Evolutionary conservation across 2,113 vertebrate species (phyloP), one percentile per base, ranked within the genome.

Genomic region (Gambusia affinis): DNA sequence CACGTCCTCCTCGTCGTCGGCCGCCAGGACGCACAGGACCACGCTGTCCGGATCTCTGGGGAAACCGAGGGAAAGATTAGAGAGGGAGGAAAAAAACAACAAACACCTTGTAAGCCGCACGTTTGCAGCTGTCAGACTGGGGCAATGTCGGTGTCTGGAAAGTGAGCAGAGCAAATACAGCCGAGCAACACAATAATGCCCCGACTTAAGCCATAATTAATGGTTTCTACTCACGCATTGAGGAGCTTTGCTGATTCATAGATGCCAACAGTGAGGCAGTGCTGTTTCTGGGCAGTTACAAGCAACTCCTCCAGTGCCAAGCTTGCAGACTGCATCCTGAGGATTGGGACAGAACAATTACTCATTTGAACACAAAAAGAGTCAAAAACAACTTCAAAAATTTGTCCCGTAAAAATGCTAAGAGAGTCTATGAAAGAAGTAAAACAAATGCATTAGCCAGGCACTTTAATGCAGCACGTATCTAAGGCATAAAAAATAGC

Each of bases 31-130:
- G 30, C 97, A 99, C 60, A 99, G 88, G 2, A 98, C 96, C 76
- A 98, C 97, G 4, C 95, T 96, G 91, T 99, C 97, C 0, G 96
- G 96, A 88, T 99, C 97, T 27, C 97, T 98, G 91, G 51, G 10
- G n/a, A 42, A 35, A 54, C 60, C 29, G 47, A 62, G n/a, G 17
- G 1, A 12, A 15, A 60, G 3, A 28, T 15, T 35, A 60, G 37
- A n/a, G 35, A 74, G 10, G 35, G 35, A 65, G 12, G 30, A 27
- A 27, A 22, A 6, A 4, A 31, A 60, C 35, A 44, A 51, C 65
- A 39, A 33, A 29, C 28, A n/a, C 5, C 4, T 39, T 12, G 35
- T 15, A 14, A 37, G 12, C 66, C 24, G 22, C 28, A 60, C 44
- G 60, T 60, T 28, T 67, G 27, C 0, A 6, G 51, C 4, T 2